Percentiles rank a stretch among this genome's conserved stretches.
Evolutionary conservation across 2,113 vertebrate genomes (phyloP).

Genomic region (Telmatochromis bifrenatus): DNA sequence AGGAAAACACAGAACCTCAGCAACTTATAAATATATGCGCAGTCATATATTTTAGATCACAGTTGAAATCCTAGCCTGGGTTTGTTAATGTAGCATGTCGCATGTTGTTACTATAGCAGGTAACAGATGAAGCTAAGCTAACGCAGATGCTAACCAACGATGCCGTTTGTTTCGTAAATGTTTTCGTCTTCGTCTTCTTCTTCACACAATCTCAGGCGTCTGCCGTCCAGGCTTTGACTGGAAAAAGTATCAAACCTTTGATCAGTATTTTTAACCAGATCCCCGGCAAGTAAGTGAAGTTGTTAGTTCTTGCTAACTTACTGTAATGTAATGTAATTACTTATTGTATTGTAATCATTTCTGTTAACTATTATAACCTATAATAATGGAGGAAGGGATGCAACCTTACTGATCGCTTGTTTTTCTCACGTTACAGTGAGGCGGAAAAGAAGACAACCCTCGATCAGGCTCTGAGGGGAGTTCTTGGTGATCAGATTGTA

Average conservation of each 20-base stretch:
- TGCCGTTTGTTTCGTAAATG: neutral
- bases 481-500: constrained; percentile 94
- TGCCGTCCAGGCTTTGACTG: constrained; percentile 76
- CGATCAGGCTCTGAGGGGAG: constrained; percentile 88
- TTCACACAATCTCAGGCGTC: constrained; percentile 69
- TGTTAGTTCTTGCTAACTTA: too few relatives aligned
- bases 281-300: constrained; percentile 82
- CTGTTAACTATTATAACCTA: neutral
- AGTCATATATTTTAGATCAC: accelerated
- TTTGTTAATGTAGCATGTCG: too few relatives aligned
- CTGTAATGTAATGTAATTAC: neutral
- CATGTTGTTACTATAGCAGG: neutral
- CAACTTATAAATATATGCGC: accelerated
- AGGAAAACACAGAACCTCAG: neutral
- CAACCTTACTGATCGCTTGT: neutral
- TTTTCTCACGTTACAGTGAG: constrained; percentile 74
- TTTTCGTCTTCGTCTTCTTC: neutral
- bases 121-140: constrained; percentile 30
- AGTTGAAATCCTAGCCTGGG: accelerated
- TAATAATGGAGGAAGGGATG: neutral
- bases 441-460: constrained; percentile 93
- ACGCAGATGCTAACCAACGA: neutral
- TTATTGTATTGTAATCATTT: neutral
- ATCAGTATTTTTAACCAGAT: constrained; percentile 82
- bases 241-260: constrained; percentile 81